Evolutionary conservation across 2,888 invertebrate genomes (phyloP), one percentile per base, ranked within the genome.

Genomic region (Chrysina gloriosa): DNA sequence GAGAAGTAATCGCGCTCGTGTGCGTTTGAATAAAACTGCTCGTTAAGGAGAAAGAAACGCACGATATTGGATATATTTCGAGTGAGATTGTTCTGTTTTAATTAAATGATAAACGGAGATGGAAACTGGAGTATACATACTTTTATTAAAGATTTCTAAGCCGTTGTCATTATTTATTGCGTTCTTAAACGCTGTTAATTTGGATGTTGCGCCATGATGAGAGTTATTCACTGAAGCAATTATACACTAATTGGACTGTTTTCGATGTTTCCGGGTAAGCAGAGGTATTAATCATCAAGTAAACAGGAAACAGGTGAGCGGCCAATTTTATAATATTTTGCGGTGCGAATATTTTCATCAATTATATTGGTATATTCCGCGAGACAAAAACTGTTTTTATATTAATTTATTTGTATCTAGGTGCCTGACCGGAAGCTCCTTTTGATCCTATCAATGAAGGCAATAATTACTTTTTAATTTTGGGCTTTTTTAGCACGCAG

Each of bases 221-320:
- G 52, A 52, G 52, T 29, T 52, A 19, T 9, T 52, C 52, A 19
- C 19, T 34, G n/a, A 34, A 31, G 9, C 52, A 52, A 29, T 52
- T 52, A 52, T 25, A 31, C 31, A 14, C 52, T 52, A 52, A 52
- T 52, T 52, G 52, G 52, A 52, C 19, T 31, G 52, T 31, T 31
- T 52, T 52, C 52, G 34, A 31, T 31, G 52, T 52, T 52, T 52
- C 52, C 52, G 52, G 52, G 52, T 52, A 52, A 29, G 19, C 31
- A 19, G 21, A 9, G 19, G 52, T 29, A 52, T 52, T 52, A 52
- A 19, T 52, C 34, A 21, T 19, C 19, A 52, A 52, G 31, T 31
- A 52, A 52, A 52, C 52, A 52, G 52, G 52, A 52, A 52, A 31
- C 52, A 52, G 52, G 52, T 34, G 52, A 52, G 31, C 31, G 52